These are phyloP conservation scores for Burhinus oedicnemus DNA, from an alignment of 2,113 vertebrate genomes.

Conservation along the genomic window DNA sequence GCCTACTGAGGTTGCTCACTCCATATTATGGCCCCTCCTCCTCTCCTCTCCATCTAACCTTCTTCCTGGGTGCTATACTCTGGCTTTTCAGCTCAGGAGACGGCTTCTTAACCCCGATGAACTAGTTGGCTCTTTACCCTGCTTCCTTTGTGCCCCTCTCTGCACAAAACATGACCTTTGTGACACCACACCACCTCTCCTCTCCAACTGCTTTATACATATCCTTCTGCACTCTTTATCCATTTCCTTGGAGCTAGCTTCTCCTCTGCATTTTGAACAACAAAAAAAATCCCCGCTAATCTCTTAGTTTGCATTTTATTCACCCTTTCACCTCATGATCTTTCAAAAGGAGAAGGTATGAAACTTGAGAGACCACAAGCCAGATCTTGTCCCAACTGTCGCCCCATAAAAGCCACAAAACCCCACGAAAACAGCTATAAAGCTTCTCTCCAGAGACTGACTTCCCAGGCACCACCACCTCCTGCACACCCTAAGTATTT, in stretches of 20 bases:
- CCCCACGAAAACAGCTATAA: background rate
- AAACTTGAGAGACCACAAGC: accelerated
- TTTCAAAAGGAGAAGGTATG: background rate
- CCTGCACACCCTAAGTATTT: accelerated
- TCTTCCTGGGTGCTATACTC: background rate
- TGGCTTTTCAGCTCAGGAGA: background rate
- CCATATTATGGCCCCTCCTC: background rate
- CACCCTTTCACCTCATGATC: background rate
- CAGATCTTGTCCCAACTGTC: background rate
- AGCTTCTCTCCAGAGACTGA: background rate
- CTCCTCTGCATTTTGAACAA: background rate
- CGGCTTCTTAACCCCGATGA: background rate
- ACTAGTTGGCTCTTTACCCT: background rate
- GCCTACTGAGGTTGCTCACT: background rate
- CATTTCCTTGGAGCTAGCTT: background rate
- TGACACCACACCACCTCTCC: background rate
- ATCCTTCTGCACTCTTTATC: background rate
- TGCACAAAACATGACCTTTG: background rate
- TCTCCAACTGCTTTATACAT: background rate
- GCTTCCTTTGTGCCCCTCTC: background rate
- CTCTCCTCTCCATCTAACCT: background rate
- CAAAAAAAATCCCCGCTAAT: too few species aligned
- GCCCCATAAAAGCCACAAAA: background rate
- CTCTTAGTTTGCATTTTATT: background rate
- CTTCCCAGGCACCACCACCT: background rate